These are phyloP conservation scores for Albula goreensis DNA, from an alignment of 2,113 vertebrate genomes.

Conservation along the genomic window DNA sequence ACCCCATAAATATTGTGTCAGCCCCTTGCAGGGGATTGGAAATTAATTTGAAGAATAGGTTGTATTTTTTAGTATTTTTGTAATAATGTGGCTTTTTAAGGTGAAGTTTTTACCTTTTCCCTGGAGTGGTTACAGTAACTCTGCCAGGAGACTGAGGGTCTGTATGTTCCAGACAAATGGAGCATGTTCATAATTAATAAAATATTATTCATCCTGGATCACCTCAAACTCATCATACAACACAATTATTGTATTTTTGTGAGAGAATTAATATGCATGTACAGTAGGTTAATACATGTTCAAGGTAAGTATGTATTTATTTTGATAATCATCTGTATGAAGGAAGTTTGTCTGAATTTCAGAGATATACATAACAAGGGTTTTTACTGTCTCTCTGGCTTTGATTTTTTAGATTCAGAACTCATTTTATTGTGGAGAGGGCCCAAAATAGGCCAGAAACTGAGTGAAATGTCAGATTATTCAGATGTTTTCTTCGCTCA, in stretches of 20 bases:
- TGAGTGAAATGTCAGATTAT: background rate
- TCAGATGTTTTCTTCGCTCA: background rate
- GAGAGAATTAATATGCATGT: background rate
- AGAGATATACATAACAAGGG: background rate
- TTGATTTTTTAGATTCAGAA: background rate
- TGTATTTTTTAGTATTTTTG: background rate
- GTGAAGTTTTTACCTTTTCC: background rate
- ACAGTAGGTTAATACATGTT: background rate
- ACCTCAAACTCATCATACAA: no score
- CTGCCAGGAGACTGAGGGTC: background rate
- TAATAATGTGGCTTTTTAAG: background rate
- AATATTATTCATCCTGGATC: background rate
- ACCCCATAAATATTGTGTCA: background rate
- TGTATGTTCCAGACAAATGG: background rate
- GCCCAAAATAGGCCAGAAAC: background rate
- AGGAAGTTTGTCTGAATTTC: background rate
- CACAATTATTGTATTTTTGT: no score
- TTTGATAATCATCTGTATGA: background rate
- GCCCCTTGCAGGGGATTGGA: slow-evolving; percentile 7
- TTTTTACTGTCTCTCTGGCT: background rate
- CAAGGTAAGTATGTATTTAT: background rate
- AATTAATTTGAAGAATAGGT: background rate
- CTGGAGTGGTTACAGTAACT: background rate
- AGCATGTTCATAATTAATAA: background rate
- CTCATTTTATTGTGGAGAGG: background rate